Percentiles rank a stretch among this genome's conserved stretches.
These are phyloP conservation scores for Fragum fragum DNA, from an alignment of 2,888 invertebrate genomes.

Conservation along the genomic window DNA sequence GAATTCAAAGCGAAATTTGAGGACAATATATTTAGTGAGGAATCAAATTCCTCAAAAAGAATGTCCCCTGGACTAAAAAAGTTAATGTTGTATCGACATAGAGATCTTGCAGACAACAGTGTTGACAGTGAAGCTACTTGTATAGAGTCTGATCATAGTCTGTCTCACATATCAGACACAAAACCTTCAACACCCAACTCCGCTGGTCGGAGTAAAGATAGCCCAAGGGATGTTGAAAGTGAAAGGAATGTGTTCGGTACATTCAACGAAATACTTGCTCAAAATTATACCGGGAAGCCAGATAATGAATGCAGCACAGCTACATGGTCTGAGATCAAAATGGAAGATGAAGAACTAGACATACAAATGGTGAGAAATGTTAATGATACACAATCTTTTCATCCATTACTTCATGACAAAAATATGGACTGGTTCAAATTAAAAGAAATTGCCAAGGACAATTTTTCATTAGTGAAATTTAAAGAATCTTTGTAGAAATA, in stretches of 20 bases:
- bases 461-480: too few species aligned
- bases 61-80: conserved; percentile 58
- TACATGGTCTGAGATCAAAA: conserved; percentile 31
- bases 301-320: conserved; percentile 4
- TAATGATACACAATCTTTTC: too few species aligned
- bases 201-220: conserved; percentile 18
- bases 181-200: not conserved
- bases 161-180: conserved; percentile 11
- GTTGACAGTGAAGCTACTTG: conserved; percentile 10
- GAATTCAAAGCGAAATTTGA: conserved; percentile 13
- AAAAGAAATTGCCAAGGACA: too few species aligned
- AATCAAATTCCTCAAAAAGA: conserved; percentile 50
- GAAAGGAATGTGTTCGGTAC: conserved; percentile 62
- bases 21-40: conserved; percentile 48
- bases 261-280: conserved; percentile 61
- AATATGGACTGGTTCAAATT: too few species aligned
- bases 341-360: conserved; percentile 39
- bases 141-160: conserved; percentile 10
- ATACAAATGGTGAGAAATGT: conserved; percentile 44
- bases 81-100: conserved; percentile 48
- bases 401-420: too few species aligned
- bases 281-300: conserved; percentile 16
- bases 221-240: conserved; percentile 3
- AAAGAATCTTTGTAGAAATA: too few species aligned
- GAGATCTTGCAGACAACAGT: conserved; percentile 40